Evolutionary conservation across 1,140 invertebrate genomes (phyloP), one percentile per base, ranked within the genome.

Genomic region (Samia ricini): DNA sequence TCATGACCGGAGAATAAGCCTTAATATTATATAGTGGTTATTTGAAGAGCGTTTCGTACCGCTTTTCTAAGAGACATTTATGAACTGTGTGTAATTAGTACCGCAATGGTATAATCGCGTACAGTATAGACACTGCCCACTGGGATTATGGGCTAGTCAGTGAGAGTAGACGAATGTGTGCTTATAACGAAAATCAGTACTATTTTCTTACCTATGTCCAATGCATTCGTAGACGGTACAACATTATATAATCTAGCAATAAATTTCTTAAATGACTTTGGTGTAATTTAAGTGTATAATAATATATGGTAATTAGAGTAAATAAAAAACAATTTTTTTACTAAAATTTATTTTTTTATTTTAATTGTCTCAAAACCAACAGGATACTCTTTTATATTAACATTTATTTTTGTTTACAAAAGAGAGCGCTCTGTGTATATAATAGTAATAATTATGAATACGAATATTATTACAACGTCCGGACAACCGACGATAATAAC

Each of bases 1-100:
- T 10, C 78, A 85, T 57, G 88, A 90, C 23, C 56, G 90, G n/a
- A 61, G 81, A 2, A 82, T 91, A 49, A 81, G 55, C 15, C 71
- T 91, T 2, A 78, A 62, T 7, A 63, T 91, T 3, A 75, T 91
- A 20, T 91, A 90, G 77, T 70, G 33, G 12, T n/a, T 1, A 12
- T 42, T 42, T 42, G 8, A 15, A 15, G 33, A 42, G 10, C 33
- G 7, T 15, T 42, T 15, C 1, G 10, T 12, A 42, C 33, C 33
- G 12, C 10, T 42, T 15, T 42, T 12, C 7, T 42, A n/a, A n/a
- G 33, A 42, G 33, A 42, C 33, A 26, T 26, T 26, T 42, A 15
- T 42, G 2, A 12, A 42, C n/a, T 42, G 12, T 42, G 15, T 0
- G 1, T 42, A 15, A 15, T 1, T 42, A 8, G 33, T 42, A 42